Evolutionary conservation across 2,113 vertebrate genomes (phyloP), one percentile per base, ranked within the genome.

Genomic region (Pseudorasbora parva): DNA sequence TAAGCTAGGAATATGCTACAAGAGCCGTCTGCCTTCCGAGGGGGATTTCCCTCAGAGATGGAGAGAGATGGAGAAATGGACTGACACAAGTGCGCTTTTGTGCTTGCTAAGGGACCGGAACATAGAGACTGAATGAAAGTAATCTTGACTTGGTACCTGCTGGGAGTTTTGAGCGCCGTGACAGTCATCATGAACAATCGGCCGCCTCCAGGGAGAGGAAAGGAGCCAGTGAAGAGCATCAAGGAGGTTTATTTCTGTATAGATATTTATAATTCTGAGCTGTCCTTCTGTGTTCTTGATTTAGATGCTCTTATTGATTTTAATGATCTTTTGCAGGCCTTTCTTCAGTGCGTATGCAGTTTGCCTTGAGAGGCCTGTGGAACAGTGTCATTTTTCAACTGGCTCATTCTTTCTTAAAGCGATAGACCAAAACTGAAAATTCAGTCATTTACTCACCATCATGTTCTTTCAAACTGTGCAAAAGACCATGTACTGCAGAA

Each of bases 1-100:
- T 93, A 91, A 80, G 81, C 85, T 81, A 71, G 82, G 84, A 90
- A 87, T 86, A 82, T 89, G 78, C 87, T 86, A 72, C 62, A 79
- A 84, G 83, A 41, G 51, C 78, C 6, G 71, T 84, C 57, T 76
- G 79, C 59, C 73, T 30, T 10, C 45, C 66, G 62, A 88, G 78
- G 73, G 88, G 79, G 87, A 84, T 88, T 86, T 82, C 86, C 89
- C 83, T n/a, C n/a, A n/a, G n/a, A n/a, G n/a, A n/a, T n/a, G n/a
- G 51, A 14, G 21, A 64, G 57, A 43, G 62, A 56, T 21, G 8
- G 66, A 69, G 51, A 56, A 73, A 8, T 12, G 21, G 41, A 45
- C 45, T 5, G 47, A 64, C 21, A 8, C 9, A 17, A 56, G 57
- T 56, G 45, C 33, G n/a, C 62, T 47, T 73, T 15, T 60, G 69